Evolutionary conservation across 1,140 invertebrate genomes (phyloP).

Genomic region (Euglossa dilemma): DNA sequence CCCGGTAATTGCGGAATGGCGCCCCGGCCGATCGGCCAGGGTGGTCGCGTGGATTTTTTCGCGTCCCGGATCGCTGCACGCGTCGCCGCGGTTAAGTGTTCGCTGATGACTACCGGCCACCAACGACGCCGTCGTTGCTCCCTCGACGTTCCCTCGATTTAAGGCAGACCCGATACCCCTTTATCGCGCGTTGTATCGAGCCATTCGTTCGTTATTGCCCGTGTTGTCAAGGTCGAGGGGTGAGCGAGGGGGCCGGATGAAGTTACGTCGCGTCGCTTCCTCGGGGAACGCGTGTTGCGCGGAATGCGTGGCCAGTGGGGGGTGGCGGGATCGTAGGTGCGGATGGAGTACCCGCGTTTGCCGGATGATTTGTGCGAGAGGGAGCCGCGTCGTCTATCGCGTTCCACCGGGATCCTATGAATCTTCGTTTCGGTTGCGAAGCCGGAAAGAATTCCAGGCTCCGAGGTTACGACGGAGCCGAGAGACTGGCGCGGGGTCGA

Average conservation of each 20-base stretch:
- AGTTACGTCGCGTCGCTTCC: background rate
- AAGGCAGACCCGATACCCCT: background rate
- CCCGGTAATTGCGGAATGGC: conserved; percentile 54
- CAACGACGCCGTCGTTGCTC: conserved; percentile 42
- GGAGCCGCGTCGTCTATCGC: background rate
- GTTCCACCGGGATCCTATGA: background rate
- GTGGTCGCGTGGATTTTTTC: conserved; percentile 48
- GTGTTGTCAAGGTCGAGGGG: background rate
- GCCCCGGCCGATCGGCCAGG: background rate
- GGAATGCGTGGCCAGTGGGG: too few relatives aligned
- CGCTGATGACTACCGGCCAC: conserved; percentile 53
- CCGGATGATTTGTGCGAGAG: too few relatives aligned
- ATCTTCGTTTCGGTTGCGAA: background rate
- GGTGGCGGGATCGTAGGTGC: too few relatives aligned
- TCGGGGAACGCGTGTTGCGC: background rate
- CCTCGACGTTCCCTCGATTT: conserved; percentile 19
- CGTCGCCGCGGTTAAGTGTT: conserved; percentile 30
- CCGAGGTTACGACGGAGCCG: background rate
- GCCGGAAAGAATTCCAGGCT: too few relatives aligned
- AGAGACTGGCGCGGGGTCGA: background rate
- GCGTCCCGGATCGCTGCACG: conserved; percentile 18
- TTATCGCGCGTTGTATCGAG: conserved; percentile 35
- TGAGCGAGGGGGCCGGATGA: background rate
- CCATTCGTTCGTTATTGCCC: background rate
- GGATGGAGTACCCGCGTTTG: background rate